These are phyloP conservation scores for Leptopterna dolabrata DNA, from an alignment of 2,888 invertebrate genomes.

Conservation along the genomic window DNA sequence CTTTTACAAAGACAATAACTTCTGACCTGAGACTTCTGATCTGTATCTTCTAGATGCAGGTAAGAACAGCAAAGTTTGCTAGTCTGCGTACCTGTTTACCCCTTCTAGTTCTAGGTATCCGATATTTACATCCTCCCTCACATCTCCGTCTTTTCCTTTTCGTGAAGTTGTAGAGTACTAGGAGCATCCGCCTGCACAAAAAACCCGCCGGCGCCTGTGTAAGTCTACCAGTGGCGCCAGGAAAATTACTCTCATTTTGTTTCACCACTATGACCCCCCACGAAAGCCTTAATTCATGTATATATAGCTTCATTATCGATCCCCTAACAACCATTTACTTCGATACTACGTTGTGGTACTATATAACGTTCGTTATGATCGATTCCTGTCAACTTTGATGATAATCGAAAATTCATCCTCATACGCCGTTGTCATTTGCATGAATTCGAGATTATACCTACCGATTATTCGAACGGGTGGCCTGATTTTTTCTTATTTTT, in stretches of 20 bases:
- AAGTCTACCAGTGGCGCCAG: background rate
- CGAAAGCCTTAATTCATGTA: background rate
- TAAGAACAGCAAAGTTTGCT: too few relatives aligned
- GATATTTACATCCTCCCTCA: too few relatives aligned
- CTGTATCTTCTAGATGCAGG: too few relatives aligned
- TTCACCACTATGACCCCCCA: background rate
- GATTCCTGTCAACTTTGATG: background rate
- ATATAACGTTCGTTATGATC: background rate
- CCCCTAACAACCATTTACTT: background rate
- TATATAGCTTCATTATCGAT: background rate
- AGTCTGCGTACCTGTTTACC: too few relatives aligned
- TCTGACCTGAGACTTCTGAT: too few relatives aligned
- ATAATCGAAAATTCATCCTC: background rate
- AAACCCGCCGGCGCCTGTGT: too few relatives aligned
- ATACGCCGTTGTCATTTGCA: background rate
- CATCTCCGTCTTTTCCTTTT: background rate
- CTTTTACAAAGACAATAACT: too few relatives aligned
- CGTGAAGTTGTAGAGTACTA: too few relatives aligned
- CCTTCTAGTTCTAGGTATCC: too few relatives aligned
- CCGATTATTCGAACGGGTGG: background rate
- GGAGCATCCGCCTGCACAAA: too few relatives aligned
- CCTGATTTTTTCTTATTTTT: background rate
- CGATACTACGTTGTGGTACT: background rate
- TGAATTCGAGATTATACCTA: background rate
- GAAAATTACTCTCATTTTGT: background rate